Conservation (phyloP, 1,140 invertebrate species). For the Elymnias hypermnestra region DNA sequence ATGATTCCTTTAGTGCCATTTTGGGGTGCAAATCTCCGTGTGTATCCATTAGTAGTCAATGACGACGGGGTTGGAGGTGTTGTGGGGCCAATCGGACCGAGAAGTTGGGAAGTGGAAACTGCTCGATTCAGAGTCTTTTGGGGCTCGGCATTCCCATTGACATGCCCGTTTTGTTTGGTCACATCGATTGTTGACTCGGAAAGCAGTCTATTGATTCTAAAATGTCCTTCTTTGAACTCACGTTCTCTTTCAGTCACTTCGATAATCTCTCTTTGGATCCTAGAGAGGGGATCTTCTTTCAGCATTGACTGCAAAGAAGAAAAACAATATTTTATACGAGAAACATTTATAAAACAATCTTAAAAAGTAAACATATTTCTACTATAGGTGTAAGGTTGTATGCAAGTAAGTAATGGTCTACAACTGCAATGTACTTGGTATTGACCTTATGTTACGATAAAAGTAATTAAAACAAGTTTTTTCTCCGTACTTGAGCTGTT, state of each 20-base stretch:
- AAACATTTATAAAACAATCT: no score
- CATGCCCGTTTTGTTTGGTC: conserved; percentile 55
- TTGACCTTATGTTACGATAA: conserved; percentile 23
- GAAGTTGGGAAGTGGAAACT: conserved; percentile 78
- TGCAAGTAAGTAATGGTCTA: background rate
- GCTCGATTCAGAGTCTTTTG: conserved; percentile 76
- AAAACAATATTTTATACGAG: no score
- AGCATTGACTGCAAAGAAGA: conserved; percentile 63
- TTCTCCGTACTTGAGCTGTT: background rate
- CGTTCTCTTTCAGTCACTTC: conserved; percentile 82
- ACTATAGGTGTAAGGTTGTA: background rate
- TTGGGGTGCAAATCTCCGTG: conserved; percentile 77
- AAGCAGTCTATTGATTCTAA: conserved; percentile 67
- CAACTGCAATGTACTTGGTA: conserved; percentile 7
- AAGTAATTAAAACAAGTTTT: conserved; percentile 10
- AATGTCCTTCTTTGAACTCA: conserved; percentile 79
- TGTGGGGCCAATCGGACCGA: conserved; percentile 57
- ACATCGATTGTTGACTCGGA: conserved; percentile 67
- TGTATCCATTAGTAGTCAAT: conserved; percentile 61
- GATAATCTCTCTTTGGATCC: conserved; percentile 83
- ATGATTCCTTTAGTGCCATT: conserved; percentile 83
- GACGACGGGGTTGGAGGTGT: conserved; percentile 39
- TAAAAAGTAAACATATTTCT: no score
- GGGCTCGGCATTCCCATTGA: conserved; percentile 59
- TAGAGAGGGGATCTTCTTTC: conserved; percentile 78